Percentiles rank a stretch among this genome's conserved stretches.
Conservation (phyloP, 1,140 invertebrate species). For the Zaprionus lachaisei region DNA sequence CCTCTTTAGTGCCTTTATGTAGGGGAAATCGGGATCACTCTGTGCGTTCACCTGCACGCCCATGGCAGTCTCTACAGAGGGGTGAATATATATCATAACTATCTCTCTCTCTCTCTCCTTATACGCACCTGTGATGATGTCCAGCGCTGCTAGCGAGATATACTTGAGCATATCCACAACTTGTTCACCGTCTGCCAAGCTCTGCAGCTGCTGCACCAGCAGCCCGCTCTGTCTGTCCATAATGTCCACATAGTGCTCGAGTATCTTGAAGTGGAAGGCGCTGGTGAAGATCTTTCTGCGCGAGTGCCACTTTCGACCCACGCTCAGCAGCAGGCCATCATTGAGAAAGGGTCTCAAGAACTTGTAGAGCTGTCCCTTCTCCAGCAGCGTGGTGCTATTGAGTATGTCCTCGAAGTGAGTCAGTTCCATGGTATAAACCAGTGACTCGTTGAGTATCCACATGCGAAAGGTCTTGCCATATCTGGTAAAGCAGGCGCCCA, state of each 20-base stretch:
- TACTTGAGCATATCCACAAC: slow-evolving; percentile 46
- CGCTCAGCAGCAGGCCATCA: slow-evolving; percentile 82
- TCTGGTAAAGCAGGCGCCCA: slow-evolving; percentile 38
- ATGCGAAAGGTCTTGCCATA: slow-evolving; percentile 84
- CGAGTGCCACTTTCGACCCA: slow-evolving; percentile 66
- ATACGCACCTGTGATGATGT: slow-evolving; percentile 64
- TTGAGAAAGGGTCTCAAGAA: slow-evolving; percentile 83
- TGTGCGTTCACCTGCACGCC: slow-evolving; percentile 88
- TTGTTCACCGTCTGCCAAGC: slow-evolving; percentile 51
- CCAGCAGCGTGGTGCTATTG: slow-evolving; percentile 61
- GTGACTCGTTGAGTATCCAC: slow-evolving; percentile 86
- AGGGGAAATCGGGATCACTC: slow-evolving; percentile 86
- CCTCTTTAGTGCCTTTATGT: slow-evolving; percentile 86
- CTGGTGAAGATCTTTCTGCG: slow-evolving; percentile 87
- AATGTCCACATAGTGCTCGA: slow-evolving; percentile 90
- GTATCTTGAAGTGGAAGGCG: slow-evolving; percentile 93
- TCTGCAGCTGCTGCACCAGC: slow-evolving; percentile 85
- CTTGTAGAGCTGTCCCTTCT: slow-evolving; percentile 74
- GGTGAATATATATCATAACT: slow-evolving; percentile 12
- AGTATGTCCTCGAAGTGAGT: slow-evolving; percentile 63
- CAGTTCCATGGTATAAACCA: slow-evolving; percentile 81
- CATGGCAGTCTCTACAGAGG: slow-evolving; percentile 88
- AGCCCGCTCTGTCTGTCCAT: slow-evolving; percentile 88
- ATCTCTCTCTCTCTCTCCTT: too few species aligned
- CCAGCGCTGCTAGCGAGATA: slow-evolving; percentile 65